Percentiles rank a stretch among this genome's conserved stretches.
Evolutionary conservation across 2,797 vertebrate genomes (phyloP).

Genomic region (Enteromius anoplus): DNA sequence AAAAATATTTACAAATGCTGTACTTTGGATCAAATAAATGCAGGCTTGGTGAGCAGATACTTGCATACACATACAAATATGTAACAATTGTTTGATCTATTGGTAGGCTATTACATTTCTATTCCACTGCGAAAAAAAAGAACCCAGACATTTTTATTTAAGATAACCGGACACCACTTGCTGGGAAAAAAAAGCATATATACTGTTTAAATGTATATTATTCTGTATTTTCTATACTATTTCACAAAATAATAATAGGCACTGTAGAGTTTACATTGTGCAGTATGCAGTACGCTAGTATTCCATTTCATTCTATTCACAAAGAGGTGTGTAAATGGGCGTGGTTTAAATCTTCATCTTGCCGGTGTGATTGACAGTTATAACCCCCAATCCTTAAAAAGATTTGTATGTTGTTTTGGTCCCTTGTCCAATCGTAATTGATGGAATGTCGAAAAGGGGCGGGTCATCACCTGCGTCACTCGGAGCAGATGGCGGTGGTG

Average conservation of each 20-base stretch:
- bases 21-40: background rate
- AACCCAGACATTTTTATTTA: background rate
- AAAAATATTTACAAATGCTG: background rate
- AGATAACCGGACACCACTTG: background rate
- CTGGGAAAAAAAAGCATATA: background rate
- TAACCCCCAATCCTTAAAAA: conserved; percentile 34
- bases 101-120: background rate
- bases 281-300: background rate
- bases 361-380: conserved; percentile 11
- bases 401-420: conserved; percentile 51
- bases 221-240: background rate
- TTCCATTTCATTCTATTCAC: conserved; percentile 1
- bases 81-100: background rate
- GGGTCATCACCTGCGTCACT: conserved; percentile 57
- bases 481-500: conserved; percentile 74
- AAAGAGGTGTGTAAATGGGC: conserved; percentile 40
- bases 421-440: conserved; percentile 62
- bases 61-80: background rate
- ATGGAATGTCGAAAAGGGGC: conserved; percentile 60
- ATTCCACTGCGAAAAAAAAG: background rate
- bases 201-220: background rate
- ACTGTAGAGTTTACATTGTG: background rate
- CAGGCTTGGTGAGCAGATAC: background rate
- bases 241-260: background rate
- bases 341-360: background rate